Conservation (phyloP, 2,888 invertebrate species). For the Dolichopus griseipennis region DNA sequence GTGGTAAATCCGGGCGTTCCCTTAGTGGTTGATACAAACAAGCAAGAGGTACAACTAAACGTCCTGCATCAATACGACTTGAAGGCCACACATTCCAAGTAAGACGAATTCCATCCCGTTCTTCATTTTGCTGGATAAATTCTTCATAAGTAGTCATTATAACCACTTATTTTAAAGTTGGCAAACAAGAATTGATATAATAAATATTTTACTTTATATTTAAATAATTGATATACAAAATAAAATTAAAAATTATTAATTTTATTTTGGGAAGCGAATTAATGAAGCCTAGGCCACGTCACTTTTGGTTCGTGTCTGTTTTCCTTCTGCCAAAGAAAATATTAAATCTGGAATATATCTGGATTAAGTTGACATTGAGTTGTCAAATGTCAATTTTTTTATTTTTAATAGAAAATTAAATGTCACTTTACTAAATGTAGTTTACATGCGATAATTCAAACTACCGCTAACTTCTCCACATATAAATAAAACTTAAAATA, state of each 20-base stretch:
- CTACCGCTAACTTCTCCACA: too few species aligned
- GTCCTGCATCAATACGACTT: conserved; percentile 88
- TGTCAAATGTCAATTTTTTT: too few species aligned
- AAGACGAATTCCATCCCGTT: conserved; percentile 90
- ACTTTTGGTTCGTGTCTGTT: neutral
- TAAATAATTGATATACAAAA: neutral
- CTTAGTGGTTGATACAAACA: conserved; percentile 94
- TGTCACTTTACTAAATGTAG: too few species aligned
- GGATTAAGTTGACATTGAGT: too few species aligned
- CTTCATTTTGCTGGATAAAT: conserved; percentile 96
- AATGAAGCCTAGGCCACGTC: neutral
- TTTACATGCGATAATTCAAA: too few species aligned
- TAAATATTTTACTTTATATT: neutral
- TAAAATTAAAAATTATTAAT: neutral
- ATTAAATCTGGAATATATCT: too few species aligned
- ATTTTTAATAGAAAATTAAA: too few species aligned
- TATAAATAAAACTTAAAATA: too few species aligned
- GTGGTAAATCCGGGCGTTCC: conserved; percentile 85
- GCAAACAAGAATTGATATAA: too few species aligned
- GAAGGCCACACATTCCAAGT: conserved; percentile 99
- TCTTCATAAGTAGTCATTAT: conserved; percentile 84
- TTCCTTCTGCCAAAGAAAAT: neutral
- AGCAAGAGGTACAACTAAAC: conserved; percentile 91
- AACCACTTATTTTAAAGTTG: neutral
- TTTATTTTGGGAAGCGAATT: neutral